Evolutionary conservation across 2,888 invertebrate genomes (phyloP).

Genomic region (Xestia c-nigrum): DNA sequence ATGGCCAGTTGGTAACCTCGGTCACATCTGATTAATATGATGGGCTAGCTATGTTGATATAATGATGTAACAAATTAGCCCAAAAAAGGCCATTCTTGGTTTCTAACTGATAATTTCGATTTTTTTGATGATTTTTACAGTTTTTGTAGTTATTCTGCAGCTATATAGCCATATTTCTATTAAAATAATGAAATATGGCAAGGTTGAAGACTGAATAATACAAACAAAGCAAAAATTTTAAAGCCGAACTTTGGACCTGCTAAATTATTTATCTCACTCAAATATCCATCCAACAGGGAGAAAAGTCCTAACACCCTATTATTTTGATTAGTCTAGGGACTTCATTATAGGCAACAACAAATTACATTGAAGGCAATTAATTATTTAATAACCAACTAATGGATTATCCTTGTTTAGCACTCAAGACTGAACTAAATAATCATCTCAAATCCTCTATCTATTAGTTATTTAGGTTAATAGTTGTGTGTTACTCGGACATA

Average conservation of each 20-base stretch:
- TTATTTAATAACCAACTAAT: slow-evolving; percentile 27
- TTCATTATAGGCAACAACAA: background rate
- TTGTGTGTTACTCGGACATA: background rate
- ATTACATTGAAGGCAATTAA: slow-evolving; percentile 5
- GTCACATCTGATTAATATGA: background rate
- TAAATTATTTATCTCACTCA: slow-evolving; percentile 10
- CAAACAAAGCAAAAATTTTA: background rate
- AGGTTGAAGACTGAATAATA: background rate
- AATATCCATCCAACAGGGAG: background rate
- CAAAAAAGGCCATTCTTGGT: background rate
- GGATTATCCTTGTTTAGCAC: slow-evolving; percentile 22
- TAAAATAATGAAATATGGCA: background rate
- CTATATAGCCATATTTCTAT: background rate
- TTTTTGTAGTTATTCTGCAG: background rate
- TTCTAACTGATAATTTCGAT: too few species aligned
- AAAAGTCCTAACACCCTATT: background rate
- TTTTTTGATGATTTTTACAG: too few species aligned
- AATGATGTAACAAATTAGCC: background rate
- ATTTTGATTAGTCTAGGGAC: slow-evolving; percentile 20
- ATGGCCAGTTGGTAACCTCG: background rate
- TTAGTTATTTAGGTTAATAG: background rate
- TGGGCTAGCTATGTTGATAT: background rate
- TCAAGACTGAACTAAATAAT: slow-evolving; percentile 10
- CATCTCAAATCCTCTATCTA: background rate
- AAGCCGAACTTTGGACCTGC: background rate